phyloP scores from a whole-genome alignment of 2,888 invertebrate genomes.

The Lordiphosa andalusiaca region DNA sequence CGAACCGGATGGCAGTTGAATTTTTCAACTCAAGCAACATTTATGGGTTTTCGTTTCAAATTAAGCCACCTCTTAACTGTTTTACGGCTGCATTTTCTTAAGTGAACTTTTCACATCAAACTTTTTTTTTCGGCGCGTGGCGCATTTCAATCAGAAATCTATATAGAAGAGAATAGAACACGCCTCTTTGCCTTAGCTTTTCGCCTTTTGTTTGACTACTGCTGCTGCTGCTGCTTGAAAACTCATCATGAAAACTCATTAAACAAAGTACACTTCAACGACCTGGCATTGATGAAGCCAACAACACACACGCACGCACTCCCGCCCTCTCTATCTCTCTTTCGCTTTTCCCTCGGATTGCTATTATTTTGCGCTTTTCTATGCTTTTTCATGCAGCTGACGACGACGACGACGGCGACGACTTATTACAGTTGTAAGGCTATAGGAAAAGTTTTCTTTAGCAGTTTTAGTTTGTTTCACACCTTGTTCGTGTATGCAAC shows the following conservation, averaged over 20 bases:
- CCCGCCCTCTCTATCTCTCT: background rate
- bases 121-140: too few species aligned
- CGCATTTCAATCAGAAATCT: too few species aligned
- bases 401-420: conserved; percentile 6
- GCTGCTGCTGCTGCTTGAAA: conserved; percentile 21
- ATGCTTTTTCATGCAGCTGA: conserved; percentile 16
- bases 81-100: too few species aligned
- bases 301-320: conserved; percentile 22
- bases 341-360: conserved; percentile 17
- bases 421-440: conserved; percentile 53
- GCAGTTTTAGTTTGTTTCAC: conserved; percentile 44
- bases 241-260: conserved; percentile 73
- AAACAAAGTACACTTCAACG: conserved; percentile 72
- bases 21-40: too few species aligned
- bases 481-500: conserved; percentile 25
- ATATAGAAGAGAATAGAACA: too few species aligned
- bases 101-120: too few species aligned
- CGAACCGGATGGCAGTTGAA: too few species aligned
- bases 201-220: conserved; percentile 7
- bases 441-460: conserved; percentile 15
- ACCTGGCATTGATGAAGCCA: conserved; percentile 33
- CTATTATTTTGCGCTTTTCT: conserved; percentile 21
- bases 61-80: too few species aligned
- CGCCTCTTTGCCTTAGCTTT: too few species aligned
- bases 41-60: too few species aligned